Percentiles rank a stretch among this genome's conserved stretches.
Evolutionary conservation across 1,140 invertebrate species (phyloP).

Genomic region (Bicyclus anynana): DNA sequence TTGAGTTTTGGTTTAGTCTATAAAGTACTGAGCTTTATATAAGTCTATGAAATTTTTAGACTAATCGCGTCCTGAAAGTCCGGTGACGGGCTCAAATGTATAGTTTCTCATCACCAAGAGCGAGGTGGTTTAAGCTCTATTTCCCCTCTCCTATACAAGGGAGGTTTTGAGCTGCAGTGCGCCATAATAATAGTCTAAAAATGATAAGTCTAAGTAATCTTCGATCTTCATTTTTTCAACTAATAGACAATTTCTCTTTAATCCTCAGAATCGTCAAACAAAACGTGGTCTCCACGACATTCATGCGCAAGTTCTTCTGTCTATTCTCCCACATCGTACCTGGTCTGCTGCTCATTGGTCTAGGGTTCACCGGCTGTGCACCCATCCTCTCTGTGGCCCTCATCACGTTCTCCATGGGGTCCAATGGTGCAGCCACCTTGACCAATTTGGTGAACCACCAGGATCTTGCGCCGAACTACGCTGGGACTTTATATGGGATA

Average conservation of each 20-base stretch:
- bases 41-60: too few species aligned
- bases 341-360: slow-evolving; percentile 81
- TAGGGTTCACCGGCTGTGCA: slow-evolving; percentile 84
- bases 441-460: slow-evolving; percentile 91
- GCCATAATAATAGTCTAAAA: too few species aligned
- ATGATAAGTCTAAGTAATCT: too few species aligned
- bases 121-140: too few species aligned
- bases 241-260: background rate
- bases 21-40: too few species aligned
- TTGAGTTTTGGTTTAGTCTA: too few species aligned
- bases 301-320: slow-evolving; percentile 85
- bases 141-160: too few species aligned
- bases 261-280: slow-evolving; percentile 72
- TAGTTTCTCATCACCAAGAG: too few species aligned
- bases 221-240: too few species aligned
- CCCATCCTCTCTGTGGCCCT: slow-evolving; percentile 80
- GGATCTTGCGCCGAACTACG: slow-evolving; percentile 88
- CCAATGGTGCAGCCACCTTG: slow-evolving; percentile 90
- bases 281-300: slow-evolving; percentile 77
- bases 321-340: slow-evolving; percentile 85
- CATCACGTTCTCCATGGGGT: slow-evolving; percentile 85
- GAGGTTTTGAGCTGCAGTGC: too few species aligned
- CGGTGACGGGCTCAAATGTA: too few species aligned
- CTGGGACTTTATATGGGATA: slow-evolving; percentile 85
- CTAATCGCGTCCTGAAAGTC: too few species aligned